A percentile compares a stretch with the other conserved stretches of the same genome.
phyloP scores from a whole-genome alignment of 2,797 vertebrate genomes.

The Siniperca obscura region DNA sequence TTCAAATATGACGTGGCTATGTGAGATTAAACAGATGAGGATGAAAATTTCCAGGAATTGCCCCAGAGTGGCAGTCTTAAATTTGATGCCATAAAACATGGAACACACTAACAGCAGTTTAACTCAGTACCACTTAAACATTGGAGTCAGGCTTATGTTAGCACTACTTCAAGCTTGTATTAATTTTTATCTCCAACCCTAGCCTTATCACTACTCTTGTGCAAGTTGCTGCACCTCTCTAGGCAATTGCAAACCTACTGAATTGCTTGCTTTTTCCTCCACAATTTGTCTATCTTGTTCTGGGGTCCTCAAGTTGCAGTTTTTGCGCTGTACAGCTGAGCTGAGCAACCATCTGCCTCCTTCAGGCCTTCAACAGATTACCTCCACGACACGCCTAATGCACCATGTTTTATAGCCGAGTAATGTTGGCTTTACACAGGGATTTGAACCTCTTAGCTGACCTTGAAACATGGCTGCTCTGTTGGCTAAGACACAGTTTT shows the following conservation, averaged over 20 bases:
- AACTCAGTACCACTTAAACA: slow-evolving; percentile 28
- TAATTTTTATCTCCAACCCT: neutral
- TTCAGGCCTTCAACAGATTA: slow-evolving; percentile 56
- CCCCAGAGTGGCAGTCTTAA: slow-evolving; percentile 47
- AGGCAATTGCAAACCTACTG: neutral
- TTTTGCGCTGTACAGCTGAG: slow-evolving; percentile 42
- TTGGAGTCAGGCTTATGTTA: neutral
- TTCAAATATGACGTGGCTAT: slow-evolving; percentile 55
- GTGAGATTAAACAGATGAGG: slow-evolving; percentile 66
- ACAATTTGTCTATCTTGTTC: slow-evolving; percentile 21
- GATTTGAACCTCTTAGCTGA: slow-evolving; percentile 74
- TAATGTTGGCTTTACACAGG: slow-evolving; percentile 70
- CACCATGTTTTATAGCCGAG: slow-evolving; percentile 75
- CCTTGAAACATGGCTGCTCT: slow-evolving; percentile 66
- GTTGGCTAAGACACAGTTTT: slow-evolving; percentile 52
- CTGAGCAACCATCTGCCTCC: slow-evolving; percentile 34
- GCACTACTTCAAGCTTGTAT: neutral
- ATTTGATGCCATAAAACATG: slow-evolving; percentile 60
- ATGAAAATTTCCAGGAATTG: slow-evolving; percentile 57
- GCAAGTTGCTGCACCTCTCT: slow-evolving; percentile 4
- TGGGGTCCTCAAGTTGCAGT: slow-evolving; percentile 8
- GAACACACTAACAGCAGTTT: slow-evolving; percentile 41
- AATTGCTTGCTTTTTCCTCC: neutral
- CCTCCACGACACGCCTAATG: slow-evolving; percentile 73
- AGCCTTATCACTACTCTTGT: neutral